Percentiles rank a stretch among this genome's conserved stretches.
Conservation (phyloP, 1,140 invertebrate genomes). For the Nymphalis io region DNA sequence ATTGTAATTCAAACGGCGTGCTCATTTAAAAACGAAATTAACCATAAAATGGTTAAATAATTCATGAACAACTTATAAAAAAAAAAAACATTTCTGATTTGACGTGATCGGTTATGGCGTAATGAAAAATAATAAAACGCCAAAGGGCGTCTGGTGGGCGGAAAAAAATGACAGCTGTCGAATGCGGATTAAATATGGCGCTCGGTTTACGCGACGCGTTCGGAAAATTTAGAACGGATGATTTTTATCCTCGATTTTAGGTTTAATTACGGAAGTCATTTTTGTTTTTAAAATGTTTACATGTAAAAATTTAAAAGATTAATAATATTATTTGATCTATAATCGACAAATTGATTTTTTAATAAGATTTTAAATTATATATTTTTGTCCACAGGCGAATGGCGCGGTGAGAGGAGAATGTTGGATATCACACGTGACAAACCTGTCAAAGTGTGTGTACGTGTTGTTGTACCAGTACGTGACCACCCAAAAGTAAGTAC, state of each 20-base stretch:
- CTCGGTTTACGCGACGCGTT: conserved; percentile 10
- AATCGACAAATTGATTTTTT: background rate
- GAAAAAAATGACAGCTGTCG: conserved; percentile 56
- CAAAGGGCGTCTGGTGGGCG: conserved; percentile 38
- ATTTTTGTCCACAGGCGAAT: conserved; percentile 61
- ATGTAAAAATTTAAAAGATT: no score
- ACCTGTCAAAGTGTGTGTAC: conserved; percentile 89
- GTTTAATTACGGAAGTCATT: background rate
- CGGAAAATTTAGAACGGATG: conserved; percentile 2
- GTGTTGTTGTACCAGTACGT: conserved; percentile 89
- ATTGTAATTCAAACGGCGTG: background rate
- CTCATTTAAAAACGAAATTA: conserved; percentile 1
- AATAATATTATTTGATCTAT: background rate
- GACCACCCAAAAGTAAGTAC: conserved; percentile 90
- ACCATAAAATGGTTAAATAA: conserved; percentile 21
- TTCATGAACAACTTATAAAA: conserved; percentile 16
- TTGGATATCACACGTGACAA: conserved; percentile 91
- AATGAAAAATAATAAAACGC: conserved; percentile 34
- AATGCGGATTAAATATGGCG: conserved; percentile 45
- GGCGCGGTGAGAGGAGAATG: conserved; percentile 83
- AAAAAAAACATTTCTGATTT: conserved; percentile 24
- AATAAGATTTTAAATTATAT: background rate
- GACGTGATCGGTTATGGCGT: conserved; percentile 19
- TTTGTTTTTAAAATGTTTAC: no score
- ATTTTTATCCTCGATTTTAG: background rate